Percentiles rank a stretch among this genome's conserved stretches.
Conservation (phyloP, 2,113 vertebrate species). For the Tragelaphus buxtoni region DNA sequence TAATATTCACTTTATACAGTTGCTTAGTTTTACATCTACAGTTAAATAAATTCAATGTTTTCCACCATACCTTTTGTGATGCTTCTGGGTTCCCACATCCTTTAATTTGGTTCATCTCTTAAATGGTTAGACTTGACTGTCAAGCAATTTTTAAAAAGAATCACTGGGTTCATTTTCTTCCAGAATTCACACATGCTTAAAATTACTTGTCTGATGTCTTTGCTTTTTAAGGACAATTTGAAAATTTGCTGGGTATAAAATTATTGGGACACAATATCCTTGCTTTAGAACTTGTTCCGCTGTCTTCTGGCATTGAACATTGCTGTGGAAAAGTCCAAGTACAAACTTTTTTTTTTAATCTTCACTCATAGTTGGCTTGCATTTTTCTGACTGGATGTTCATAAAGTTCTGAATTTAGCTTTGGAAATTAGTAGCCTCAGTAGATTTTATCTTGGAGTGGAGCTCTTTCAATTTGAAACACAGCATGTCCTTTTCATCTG, state of each 20-base stretch:
- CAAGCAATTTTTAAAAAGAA: neutral
- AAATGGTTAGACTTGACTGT: neutral
- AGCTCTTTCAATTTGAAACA: neutral
- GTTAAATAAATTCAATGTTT: neutral
- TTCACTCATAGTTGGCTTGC: neutral
- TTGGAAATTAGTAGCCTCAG: neutral
- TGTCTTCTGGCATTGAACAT: neutral
- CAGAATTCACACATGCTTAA: neutral
- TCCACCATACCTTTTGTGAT: neutral
- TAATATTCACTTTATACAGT: neutral
- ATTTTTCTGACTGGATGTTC: neutral
- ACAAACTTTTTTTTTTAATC: neutral
- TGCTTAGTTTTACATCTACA: neutral
- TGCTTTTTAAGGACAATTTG: neutral
- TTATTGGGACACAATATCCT: neutral
- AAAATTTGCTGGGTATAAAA: neutral
- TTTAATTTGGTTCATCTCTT: neutral
- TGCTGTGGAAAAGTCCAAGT: neutral
- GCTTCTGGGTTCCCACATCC: neutral
- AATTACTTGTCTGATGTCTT: neutral
- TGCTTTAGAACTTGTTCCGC: neutral
- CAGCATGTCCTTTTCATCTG: neutral
- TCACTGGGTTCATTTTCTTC: neutral
- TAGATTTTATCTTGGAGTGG: neutral
- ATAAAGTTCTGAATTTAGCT: neutral